These are phyloP conservation scores for Zophobas atratus DNA, from an alignment of 1,140 invertebrate genomes.

Conservation along the genomic window DNA sequence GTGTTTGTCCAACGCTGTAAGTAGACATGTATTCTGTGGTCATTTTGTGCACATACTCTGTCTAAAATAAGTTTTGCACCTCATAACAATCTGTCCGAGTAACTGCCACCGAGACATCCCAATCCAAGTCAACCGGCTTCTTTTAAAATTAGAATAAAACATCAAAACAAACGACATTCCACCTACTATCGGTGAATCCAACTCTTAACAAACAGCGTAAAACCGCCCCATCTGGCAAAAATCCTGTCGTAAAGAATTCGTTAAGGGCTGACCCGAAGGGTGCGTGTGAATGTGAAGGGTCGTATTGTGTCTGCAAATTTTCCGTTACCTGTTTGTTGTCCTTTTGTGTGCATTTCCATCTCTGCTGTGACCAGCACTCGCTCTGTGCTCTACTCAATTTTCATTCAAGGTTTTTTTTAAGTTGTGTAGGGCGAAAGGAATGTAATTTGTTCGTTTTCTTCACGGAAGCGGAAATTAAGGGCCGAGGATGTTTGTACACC, in stretches of 20 bases:
- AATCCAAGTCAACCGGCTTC: not conserved
- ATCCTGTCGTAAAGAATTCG: too few species aligned
- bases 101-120: not conserved
- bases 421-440: conserved; percentile 27
- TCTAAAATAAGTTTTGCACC: not conserved
- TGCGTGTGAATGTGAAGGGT: not conserved
- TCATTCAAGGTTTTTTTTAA: not conserved
- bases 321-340: too few species aligned
- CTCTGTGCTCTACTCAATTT: not conserved
- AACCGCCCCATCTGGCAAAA: too few species aligned
- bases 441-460: conserved; percentile 25
- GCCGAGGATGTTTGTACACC: conserved; percentile 33
- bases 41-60: not conserved
- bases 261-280: too few species aligned
- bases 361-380: not conserved
- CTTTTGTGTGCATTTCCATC: too few species aligned
- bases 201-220: too few species aligned
- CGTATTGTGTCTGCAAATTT: not conserved
- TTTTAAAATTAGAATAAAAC: not conserved
- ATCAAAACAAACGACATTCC: too few species aligned
- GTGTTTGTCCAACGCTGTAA: not conserved
- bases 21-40: conserved; percentile 1
- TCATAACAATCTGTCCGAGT: not conserved
- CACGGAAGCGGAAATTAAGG: conserved; percentile 8
- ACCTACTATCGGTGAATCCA: too few species aligned